Evolutionary conservation across 2,797 vertebrate species (phyloP), one percentile per base, ranked within the genome.

Genomic region (Poecilia picta): DNA sequence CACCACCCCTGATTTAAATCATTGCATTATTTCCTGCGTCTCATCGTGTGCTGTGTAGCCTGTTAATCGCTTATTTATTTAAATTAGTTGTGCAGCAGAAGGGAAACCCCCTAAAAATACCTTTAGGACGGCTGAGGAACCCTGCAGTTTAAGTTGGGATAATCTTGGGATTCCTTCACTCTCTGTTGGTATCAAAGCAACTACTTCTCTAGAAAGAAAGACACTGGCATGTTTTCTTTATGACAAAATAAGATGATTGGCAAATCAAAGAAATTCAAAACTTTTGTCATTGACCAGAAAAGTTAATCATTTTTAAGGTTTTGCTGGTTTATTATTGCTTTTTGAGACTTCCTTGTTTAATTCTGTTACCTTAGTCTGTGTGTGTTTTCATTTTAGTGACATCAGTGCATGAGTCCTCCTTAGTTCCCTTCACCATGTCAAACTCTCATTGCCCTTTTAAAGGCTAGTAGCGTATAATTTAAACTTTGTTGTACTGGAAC

Each of bases 351-450:
- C 23, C 16, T 47, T 72, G 5, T 66, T 39, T 41, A 39, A 46
- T 71, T 71, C 41, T 16, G 39, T 36, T 73, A 25, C 25, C 12
- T 57, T 57, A 39, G 13, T 64, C 36, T 20, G 15, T 83, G 43
- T 83, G 55, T 81, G 64, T 78, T 75, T 86, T 41, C 28, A 75
- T 6, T 33, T 77, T 57, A 33, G 72, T 72, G 39, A 77, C 6
- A 82, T 49, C 16, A 43, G 4, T 51, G 82, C 20, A 23, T 47
- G 7, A 66, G 39, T 78, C 31, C 13, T 83, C n/a, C 64, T 43
- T 41, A 25, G 66, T 25, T 70, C 45, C 62, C 72, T 79, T 45
- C 76, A 43, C 79, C 36, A 5, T 46, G 71, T 81, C 51, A 18
- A 36, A 73, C 76, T 47, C 51, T 80, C 46, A 45, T 28, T 81